Percentiles rank a stretch among this genome's conserved stretches.
Evolutionary conservation across 1,140 invertebrate species (phyloP).

Genomic region (Agrilus planipennis): DNA sequence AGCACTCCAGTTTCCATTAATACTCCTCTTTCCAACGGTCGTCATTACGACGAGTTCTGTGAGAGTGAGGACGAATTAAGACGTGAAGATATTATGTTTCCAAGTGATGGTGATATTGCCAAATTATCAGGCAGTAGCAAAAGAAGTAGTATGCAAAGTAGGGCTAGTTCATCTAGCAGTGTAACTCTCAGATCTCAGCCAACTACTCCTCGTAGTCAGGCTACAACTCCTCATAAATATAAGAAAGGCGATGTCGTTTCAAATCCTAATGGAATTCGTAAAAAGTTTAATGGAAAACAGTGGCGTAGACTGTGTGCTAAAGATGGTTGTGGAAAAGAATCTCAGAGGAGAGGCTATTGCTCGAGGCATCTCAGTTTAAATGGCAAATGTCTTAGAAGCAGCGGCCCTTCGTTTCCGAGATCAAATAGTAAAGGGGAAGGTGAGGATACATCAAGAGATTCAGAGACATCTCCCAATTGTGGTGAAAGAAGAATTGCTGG

Average conservation of each 20-base stretch:
- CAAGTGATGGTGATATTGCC: conserved; percentile 43
- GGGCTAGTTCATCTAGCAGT: conserved; percentile 78
- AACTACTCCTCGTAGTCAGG: conserved; percentile 73
- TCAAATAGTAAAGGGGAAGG: conserved; percentile 55
- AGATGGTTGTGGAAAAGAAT: conserved; percentile 95
- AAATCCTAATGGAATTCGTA: conserved; percentile 90
- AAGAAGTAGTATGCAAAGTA: conserved; percentile 80
- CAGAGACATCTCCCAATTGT: conserved; percentile 75
- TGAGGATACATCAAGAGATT: conserved; percentile 81
- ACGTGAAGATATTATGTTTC: conserved; percentile 76
- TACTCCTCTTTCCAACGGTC: conserved; percentile 44
- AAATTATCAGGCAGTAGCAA: conserved; percentile 61
- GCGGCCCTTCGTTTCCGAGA: conserved; percentile 31
- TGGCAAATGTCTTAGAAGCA: conserved; percentile 47
- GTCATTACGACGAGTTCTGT: conserved; percentile 66
- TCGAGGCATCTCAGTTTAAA: conserved; percentile 88
- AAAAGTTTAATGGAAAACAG: conserved; percentile 99
- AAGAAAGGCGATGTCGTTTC: conserved; percentile 98
- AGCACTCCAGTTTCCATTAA: conserved; percentile 36
- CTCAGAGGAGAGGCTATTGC: conserved; percentile 90
- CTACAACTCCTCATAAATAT: conserved; percentile 89
- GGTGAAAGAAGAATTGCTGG: conserved; percentile 56
- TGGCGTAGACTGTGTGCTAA: conserved; percentile 90
- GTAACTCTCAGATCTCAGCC: conserved; percentile 77
- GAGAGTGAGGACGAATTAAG: conserved; percentile 85